Evolutionary conservation across 2,113 vertebrate species (phyloP), one percentile per base, ranked within the genome.

Genomic region (Antechinus stuartii): DNA sequence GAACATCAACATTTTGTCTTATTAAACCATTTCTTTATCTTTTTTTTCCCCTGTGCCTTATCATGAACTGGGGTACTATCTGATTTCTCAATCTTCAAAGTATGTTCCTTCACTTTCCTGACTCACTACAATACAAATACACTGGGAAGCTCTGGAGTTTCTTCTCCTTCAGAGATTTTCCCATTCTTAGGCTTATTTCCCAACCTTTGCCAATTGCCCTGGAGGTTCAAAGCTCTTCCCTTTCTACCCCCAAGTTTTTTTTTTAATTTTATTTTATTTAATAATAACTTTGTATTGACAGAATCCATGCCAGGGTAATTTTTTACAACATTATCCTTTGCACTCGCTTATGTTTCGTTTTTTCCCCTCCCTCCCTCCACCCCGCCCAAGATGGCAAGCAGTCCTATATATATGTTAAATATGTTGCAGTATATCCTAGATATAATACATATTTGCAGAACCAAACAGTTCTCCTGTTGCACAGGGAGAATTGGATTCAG

Each of bases 151-250:
- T 46, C 46, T 94, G 61, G 53, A 95, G 96, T 56, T 94, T 84
- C 76, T 94, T 95, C 27, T 55, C 96, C 95, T 94, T 93, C 30
- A 0, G 94, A 57, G 53, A 24, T 92, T 93, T 95, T 90, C 55
- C 92, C 91, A 52, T 4, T 5, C 42, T 96, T 23, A 61, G 68
- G 56, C 24, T 46, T 52, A 89, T 95, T 49, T 49, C 5, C 49
- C 49, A 49, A 49, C 49, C 5, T 49, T 49, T 49, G 94, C 68
- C 91, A n/a, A 89, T 94, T 91, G 91, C 92, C 91, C 54, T 90
- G 56, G 91, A 93, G 97, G 96, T 96, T 97, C 95, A 97, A 97
- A 97, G 96, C 93, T 90, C 94, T 96, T 92, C 35, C 93, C 56
- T 54, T 92, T 94, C 96, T 96, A 57, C 96, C 92, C 90, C 92